These are phyloP conservation scores for Micrasema minimum DNA, from an alignment of 1,140 invertebrate species.

Conservation along the genomic window DNA sequence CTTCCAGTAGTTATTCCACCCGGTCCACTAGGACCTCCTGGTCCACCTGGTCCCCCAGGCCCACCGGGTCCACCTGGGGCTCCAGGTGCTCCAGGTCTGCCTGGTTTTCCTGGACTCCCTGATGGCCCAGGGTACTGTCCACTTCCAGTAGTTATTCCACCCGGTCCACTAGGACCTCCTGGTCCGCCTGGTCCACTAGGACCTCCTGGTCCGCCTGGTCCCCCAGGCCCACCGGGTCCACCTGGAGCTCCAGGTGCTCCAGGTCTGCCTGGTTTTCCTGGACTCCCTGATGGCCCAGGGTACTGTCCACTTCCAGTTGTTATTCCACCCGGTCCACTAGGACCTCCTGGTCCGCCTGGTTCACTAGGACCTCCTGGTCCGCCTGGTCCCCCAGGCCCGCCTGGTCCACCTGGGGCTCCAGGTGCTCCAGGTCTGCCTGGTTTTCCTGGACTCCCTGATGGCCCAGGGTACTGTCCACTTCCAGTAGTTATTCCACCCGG, in stretches of 20 bases:
- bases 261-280: constrained; percentile 14
- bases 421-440: constrained; percentile 42
- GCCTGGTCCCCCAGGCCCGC: constrained; percentile 16
- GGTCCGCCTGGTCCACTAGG: constrained; percentile 12
- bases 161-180: no score
- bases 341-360: constrained; percentile 41
- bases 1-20: constrained; percentile 1
- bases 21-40: constrained; percentile 42
- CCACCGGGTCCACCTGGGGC: constrained; percentile 31
- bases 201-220: neutral
- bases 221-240: no score
- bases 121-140: no score
- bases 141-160: no score
- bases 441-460: constrained; percentile 24
- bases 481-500: neutral
- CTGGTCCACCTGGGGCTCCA: constrained; percentile 35
- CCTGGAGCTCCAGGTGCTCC: neutral
- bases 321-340: no score
- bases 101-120: constrained; percentile 34
- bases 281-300: constrained; percentile 5
- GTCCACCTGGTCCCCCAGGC: constrained; percentile 31
- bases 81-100: constrained; percentile 34
- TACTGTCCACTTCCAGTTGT: no score
- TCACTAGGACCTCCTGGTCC: constrained; percentile 30
- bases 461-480: neutral